phyloP scores from a whole-genome alignment of 2,888 invertebrate genomes.

The Trachelus tabidus region DNA sequence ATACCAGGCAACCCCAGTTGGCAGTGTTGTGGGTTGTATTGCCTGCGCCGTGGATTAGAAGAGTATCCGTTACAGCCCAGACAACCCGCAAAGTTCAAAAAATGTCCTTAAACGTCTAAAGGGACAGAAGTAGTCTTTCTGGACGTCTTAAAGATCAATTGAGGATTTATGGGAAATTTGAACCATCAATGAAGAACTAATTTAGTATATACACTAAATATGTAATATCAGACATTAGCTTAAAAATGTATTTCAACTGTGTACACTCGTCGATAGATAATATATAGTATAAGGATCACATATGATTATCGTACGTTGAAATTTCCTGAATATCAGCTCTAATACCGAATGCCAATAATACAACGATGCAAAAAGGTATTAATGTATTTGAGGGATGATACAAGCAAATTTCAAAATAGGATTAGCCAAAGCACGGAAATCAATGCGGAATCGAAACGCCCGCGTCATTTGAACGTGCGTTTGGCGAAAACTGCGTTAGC shows the following conservation, averaged over 20 bases:
- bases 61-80: not conserved
- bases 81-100: no score
- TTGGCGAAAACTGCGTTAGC: conserved; percentile 5
- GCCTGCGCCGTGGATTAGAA: not conserved
- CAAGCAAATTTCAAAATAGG: not conserved
- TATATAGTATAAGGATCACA: not conserved
- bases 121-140: not conserved
- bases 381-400: not conserved
- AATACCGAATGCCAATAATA: not conserved
- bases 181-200: not conserved
- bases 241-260: not conserved
- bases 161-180: not conserved
- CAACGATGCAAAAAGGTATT: not conserved
- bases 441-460: not conserved
- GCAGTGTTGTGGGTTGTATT: conserved; percentile 1
- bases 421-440: not conserved
- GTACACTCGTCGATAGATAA: not conserved
- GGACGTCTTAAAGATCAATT: not conserved
- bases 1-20: conserved; percentile 3
- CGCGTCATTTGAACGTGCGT: not conserved
- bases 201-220: not conserved
- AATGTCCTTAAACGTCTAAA: not conserved
- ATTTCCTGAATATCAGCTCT: not conserved
- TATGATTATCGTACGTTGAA: not conserved
- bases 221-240: not conserved